A percentile compares a stretch with the other conserved stretches of the same genome.
phyloP scores from a whole-genome alignment of 2,888 invertebrate genomes.

The Morpho achilles region DNA sequence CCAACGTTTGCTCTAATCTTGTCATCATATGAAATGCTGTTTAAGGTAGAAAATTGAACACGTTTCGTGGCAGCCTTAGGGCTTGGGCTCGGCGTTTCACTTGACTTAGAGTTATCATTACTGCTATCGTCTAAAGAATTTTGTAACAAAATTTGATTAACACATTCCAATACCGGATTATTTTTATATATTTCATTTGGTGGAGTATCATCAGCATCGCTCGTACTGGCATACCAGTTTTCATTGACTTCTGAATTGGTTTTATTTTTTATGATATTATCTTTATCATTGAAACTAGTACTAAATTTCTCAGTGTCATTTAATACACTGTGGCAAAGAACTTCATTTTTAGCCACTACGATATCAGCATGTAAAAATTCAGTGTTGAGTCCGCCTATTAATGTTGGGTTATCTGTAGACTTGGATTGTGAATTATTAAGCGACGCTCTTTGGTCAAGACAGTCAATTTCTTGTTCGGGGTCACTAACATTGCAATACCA shows the following conservation, averaged over 20 bases:
- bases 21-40: conserved; percentile 78
- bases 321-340: conserved; percentile 60
- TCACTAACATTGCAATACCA: conserved; percentile 77
- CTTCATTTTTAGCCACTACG: conserved; percentile 67
- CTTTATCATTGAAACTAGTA: conserved; percentile 51
- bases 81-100: conserved; percentile 70
- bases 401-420: conserved; percentile 54
- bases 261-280: conserved; percentile 57
- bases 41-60: conserved; percentile 82
- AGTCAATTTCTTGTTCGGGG: conserved; percentile 68
- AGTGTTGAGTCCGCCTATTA: conserved; percentile 51
- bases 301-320: conserved; percentile 51
- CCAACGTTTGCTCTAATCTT: conserved; percentile 53
- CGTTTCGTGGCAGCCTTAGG: conserved; percentile 75
- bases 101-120: conserved; percentile 69
- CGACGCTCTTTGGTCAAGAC: conserved; percentile 53
- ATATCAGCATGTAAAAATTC: conserved; percentile 43
- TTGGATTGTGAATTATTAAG: conserved; percentile 54
- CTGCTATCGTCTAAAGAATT: conserved; percentile 82
- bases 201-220: conserved; percentile 87
- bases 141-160: conserved; percentile 90
- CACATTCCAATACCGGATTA: conserved; percentile 91
- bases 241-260: conserved; percentile 76
- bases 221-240: conserved; percentile 89
- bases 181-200: conserved; percentile 85